Evolutionary conservation across 2,888 invertebrate species (phyloP).

Genomic region (Trichopoda pennipes): DNA sequence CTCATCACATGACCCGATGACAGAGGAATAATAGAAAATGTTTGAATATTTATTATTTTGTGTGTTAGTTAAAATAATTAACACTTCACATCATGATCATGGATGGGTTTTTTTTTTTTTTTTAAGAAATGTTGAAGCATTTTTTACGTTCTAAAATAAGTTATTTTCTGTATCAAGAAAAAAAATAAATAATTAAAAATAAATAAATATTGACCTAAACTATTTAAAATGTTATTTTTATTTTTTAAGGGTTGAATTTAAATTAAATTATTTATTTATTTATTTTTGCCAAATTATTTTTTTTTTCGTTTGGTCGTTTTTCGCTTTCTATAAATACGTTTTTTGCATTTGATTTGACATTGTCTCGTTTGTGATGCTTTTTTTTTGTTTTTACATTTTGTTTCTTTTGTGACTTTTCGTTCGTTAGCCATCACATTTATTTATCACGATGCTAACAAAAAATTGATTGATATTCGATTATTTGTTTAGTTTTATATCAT

Average conservation of each 20-base stretch:
- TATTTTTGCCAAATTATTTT: constrained; percentile 37
- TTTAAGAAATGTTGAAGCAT: not conserved
- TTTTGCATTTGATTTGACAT: constrained; percentile 57
- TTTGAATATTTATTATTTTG: constrained; percentile 9
- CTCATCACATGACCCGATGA: constrained; percentile 35
- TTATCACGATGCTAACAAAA: constrained; percentile 44
- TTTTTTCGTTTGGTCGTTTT: constrained; percentile 1
- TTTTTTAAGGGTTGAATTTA: constrained; percentile 5
- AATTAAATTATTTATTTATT: constrained; percentile 10
- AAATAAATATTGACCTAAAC: constrained; percentile 16
- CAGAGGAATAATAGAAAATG: constrained; percentile 4
- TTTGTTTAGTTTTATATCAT: constrained; percentile 1
- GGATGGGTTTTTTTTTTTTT: not conserved
- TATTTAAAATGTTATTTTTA: constrained; percentile 3
- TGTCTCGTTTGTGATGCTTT: no score
- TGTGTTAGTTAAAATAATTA: constrained; percentile 37
- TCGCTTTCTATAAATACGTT: constrained; percentile 45
- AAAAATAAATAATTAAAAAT: not conserved
- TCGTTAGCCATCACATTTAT: constrained; percentile 47
- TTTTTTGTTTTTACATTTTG: no score
- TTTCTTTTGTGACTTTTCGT: constrained; percentile 13
- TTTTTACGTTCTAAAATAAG: not conserved
- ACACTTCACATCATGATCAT: constrained; percentile 27
- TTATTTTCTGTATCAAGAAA: not conserved
- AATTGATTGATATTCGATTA: constrained; percentile 41